phyloP scores from a whole-genome alignment of 2,113 vertebrate genomes.

The Cynopterus brachyotis region DNA sequence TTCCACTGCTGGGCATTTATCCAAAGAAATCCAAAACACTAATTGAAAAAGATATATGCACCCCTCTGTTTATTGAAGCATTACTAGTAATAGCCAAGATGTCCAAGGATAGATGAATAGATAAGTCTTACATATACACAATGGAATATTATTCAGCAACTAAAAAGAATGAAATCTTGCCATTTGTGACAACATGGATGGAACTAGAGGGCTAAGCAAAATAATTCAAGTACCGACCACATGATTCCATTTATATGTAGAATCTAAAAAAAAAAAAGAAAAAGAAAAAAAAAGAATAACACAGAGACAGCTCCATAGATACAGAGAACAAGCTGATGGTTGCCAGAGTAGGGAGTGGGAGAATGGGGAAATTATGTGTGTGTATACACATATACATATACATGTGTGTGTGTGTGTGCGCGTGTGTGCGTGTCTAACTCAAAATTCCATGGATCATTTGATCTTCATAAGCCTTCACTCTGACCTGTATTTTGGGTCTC shows the following conservation, averaged over 20 bases:
- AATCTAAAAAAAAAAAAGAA: neutral
- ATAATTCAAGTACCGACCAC: neutral
- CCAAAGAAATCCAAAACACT: too few species aligned
- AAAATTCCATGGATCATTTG: neutral
- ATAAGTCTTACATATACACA: too few species aligned
- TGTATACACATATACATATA: too few species aligned
- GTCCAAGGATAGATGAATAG: neutral
- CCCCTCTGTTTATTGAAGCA: neutral
- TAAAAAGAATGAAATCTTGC: neutral
- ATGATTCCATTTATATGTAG: neutral
- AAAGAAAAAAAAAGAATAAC: neutral
- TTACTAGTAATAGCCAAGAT: neutral
- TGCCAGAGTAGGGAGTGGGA: neutral
- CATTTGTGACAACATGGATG: neutral
- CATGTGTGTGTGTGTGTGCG: too few species aligned
- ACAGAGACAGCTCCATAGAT: too few species aligned
- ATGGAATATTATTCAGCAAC: neutral
- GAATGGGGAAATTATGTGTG: neutral
- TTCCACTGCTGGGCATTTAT: too few species aligned
- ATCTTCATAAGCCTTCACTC: neutral
- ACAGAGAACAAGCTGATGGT: neutral
- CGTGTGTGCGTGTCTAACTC: too few species aligned
- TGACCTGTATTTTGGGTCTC: neutral
- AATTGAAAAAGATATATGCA: too few species aligned
- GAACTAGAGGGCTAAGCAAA: neutral